Base-by-base conservation (phyloP, 2,888 invertebrate species). In the Pherbina coryleti region DNA sequence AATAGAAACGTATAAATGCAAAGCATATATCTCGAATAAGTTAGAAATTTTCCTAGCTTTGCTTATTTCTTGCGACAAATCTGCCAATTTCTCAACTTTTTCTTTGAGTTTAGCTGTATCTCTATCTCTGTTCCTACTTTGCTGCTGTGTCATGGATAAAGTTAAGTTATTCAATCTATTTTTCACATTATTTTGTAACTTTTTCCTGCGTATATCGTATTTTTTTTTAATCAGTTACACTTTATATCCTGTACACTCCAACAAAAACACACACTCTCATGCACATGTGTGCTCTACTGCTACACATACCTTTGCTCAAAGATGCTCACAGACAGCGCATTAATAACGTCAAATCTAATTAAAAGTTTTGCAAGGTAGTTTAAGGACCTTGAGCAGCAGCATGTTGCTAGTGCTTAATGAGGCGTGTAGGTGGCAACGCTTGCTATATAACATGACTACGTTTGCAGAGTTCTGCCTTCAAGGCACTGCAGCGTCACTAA, bases 251-350 rank as follows among this genome's bases (percentile, higher is more conserved):
- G 44, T 44, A 11, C 44, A 44, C 11, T 11, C 7, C 3, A 31
- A 31, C 31, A 5, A 3, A 7, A 11, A 44, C 44, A 14, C 14
- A 44, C 3, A 14, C 44, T 11, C 44, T 2, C 11, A 44, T 44
- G 14, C 44, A 44, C 11, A 37, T 60, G 22, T 60, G n/a, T 60
- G 3, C 22, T n/a, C n/a, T 28, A 17, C 19, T 1, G 5, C 11
- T 7, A 67, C 67, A 67, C 67, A 67, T 55, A 57, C 60, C 5
- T 60, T n/a, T 60, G 17, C 57, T 44, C 60, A 37, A 31, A 72
- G 57, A 57, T 37, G 37, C 57, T 37, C 57, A 60, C 72, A 55
- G 7, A 57, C 19, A 34, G 11, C 19, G 22, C 14, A 67, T 67
- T 22, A 8, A 34, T 44, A 34, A 67, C 37, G 49, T 9, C 25